Conservation (phyloP, 2,113 vertebrate genomes). For the Oostethus manadensis region DNA sequence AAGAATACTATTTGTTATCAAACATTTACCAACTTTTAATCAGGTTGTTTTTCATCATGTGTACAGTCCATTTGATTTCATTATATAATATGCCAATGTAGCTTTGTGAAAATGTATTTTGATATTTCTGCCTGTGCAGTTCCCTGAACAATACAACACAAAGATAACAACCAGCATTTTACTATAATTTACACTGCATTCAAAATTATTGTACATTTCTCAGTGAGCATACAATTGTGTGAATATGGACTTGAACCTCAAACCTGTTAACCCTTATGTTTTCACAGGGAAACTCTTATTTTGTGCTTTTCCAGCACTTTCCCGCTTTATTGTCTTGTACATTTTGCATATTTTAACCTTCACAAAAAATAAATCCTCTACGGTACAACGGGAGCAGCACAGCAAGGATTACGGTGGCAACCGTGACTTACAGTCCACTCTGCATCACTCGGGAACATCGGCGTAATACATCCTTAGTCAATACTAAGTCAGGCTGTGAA, state of each 20-base stretch:
- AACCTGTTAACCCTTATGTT: no score
- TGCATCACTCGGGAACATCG: no score
- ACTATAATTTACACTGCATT: constrained; percentile 23
- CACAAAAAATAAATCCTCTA: no score
- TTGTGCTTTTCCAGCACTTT: no score
- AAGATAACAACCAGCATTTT: constrained; percentile 9
- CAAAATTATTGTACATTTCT: constrained; percentile 15
- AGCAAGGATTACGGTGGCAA: no score
- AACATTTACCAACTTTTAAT: constrained; percentile 17
- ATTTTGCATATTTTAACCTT: no score
- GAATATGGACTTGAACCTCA: not conserved
- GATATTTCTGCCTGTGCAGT: not conserved
- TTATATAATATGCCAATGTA: constrained; percentile 13
- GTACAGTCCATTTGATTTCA: constrained; percentile 33
- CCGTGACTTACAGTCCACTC: not conserved
- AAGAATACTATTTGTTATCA: constrained; percentile 4
- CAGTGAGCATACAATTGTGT: constrained; percentile 6
- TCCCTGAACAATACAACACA: constrained; percentile 7
- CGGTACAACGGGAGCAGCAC: no score
- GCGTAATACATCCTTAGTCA: no score
- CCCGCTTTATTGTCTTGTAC: no score
- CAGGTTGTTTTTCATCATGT: constrained; percentile 31
- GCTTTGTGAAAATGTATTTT: constrained; percentile 1
- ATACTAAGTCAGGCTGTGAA: no score
- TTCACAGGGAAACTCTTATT: no score